phyloP scores from a whole-genome alignment of 2,888 invertebrate genomes.

The Heliconius ismenius region DNA sequence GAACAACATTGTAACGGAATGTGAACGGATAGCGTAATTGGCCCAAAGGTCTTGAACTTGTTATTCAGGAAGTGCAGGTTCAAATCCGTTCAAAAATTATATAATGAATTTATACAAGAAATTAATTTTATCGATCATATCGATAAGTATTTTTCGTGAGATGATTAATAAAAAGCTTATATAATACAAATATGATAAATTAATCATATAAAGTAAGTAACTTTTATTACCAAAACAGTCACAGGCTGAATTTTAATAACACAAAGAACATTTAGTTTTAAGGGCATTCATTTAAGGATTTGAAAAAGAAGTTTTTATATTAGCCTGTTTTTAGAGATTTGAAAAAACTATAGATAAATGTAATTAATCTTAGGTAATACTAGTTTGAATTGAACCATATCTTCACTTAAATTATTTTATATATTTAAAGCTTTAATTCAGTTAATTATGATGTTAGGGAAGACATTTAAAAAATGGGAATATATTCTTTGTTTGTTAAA shows the following conservation, averaged over 20 bases:
- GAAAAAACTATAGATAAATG: no score
- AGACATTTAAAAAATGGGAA: not conserved
- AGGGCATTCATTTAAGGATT: no score
- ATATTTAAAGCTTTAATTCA: not conserved
- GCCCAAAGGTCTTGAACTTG: not conserved
- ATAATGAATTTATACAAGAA: not conserved
- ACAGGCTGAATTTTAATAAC: no score
- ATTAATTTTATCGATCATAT: not conserved
- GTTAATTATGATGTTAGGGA: not conserved
- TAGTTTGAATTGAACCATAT: not conserved
- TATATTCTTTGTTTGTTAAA: no score
- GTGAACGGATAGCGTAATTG: not conserved
- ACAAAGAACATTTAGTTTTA: no score
- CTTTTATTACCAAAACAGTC: not conserved
- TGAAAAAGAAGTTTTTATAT: no score
- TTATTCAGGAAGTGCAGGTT: constrained; percentile 2
- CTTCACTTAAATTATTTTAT: no score
- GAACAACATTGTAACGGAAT: not conserved
- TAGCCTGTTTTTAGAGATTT: no score
- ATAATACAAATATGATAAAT: not conserved
- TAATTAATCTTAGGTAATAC: not conserved
- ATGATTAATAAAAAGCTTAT: no score
- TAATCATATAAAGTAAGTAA: not conserved
- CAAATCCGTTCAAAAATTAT: not conserved
- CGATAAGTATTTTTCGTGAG: no score